Base-by-base conservation (phyloP, 2,797 vertebrate genomes). In the Mormyrops attenuatus region DNA sequence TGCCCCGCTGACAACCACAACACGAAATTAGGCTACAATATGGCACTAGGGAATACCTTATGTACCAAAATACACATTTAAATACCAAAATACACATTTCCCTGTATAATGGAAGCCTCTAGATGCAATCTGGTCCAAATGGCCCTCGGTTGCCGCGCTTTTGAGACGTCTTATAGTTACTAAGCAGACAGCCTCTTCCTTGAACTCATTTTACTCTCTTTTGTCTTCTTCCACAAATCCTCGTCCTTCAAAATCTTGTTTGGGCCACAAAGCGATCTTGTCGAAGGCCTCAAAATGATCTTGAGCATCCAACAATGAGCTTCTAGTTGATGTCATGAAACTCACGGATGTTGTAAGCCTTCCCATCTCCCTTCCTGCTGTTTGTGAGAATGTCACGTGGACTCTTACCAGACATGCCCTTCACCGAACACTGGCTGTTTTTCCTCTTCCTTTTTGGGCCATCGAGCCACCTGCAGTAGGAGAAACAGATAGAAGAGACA, bases 341-440 rank as follows among this genome's bases (percentile, higher is more conserved):
- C 49, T 47, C 44, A 85, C 13, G 44, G n/a, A 85, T 6, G 84
- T 52, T 26, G 11, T 22, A 84, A 85, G 52, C 3, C 17, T 38
- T 34, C 53, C 53, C 30, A 41, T 87, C 49, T 52, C 41, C 7
- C 47, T 85, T 26, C 26, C 85, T 52, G 52, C 30, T 30, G 85
- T 57, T 52, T 34, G 60, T 69, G 41, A 49, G 38, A 47, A 26
- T 4, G 53, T 5, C n/a, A 26, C 0, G 3, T 38, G 34, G 0
- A 9, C 90, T 95, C 96, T 95, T 94, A 99, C 98, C 98, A 97
- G 98, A 98, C 98, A 99, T 98, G 94, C 97, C 97, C 97, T 99
- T 99, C 97, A 99, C 96, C 95, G 98, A 97, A 98, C 98, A 98
- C 97, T 98, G 97, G 96, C 98, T 99, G 97, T 97, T 99, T 97